These are phyloP conservation scores for Synodontis membranacea DNA, from an alignment of 2,113 vertebrate genomes.

Conservation along the genomic window DNA sequence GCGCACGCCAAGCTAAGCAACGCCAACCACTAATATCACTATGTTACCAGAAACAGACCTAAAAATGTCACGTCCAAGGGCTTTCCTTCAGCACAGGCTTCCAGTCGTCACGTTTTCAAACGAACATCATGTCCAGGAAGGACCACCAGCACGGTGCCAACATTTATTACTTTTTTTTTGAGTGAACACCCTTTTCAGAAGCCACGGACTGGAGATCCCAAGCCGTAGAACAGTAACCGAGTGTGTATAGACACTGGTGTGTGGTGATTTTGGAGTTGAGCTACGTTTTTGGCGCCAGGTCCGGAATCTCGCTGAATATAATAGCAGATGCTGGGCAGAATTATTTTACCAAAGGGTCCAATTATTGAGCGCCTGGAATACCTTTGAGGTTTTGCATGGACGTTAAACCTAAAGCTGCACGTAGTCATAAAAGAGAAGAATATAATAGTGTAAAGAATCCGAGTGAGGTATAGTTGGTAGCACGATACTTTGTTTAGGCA, in stretches of 20 bases:
- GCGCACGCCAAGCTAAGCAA: conserved; percentile 6
- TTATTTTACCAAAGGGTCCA: conserved; percentile 21
- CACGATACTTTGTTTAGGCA: neutral
- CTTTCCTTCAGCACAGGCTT: neutral
- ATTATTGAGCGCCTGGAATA: neutral
- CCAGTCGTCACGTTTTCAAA: neutral
- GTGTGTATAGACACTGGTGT: neutral
- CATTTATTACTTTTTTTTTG: neutral
- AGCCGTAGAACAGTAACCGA: neutral
- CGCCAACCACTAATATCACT: conserved; percentile 31
- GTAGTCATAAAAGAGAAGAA: neutral
- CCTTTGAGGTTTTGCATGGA: neutral
- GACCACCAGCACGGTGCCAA: neutral
- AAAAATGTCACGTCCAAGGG: conserved; percentile 9
- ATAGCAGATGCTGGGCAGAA: conserved; percentile 31
- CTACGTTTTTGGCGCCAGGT: conserved; percentile 1
- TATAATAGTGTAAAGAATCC: neutral
- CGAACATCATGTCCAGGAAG: neutral
- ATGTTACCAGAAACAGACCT: conserved; percentile 7
- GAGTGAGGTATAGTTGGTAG: neutral
- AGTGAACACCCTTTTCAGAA: neutral
- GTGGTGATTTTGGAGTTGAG: conserved; percentile 21
- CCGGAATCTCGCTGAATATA: conserved; percentile 10
- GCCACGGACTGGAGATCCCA: neutral
- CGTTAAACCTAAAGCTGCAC: neutral